Evolutionary conservation across 2,113 vertebrate genomes (phyloP), one percentile per base, ranked within the genome.

Genomic region (Drymodes brunneopygia): DNA sequence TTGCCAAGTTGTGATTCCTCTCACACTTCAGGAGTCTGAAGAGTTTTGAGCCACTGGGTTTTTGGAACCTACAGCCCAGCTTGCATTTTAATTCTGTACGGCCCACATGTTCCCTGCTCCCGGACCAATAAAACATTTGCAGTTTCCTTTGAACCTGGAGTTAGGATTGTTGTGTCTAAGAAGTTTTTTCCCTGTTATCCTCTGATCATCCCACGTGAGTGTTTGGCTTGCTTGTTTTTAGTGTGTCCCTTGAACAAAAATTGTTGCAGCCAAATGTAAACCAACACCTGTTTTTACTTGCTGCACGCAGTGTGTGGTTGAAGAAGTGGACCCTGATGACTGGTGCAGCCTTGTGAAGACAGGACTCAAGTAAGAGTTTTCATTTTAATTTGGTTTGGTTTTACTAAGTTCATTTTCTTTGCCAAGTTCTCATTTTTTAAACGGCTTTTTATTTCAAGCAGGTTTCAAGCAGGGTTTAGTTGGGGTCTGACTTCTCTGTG

Each of bases 301-400:
- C 31, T 83, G 13, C 40, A 6, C 29, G 2, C 96, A 99, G 99
- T 62, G 36, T 15, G 83, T 94, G 18, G 73, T 98, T 74, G 96
- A 95, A 33, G 97, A 98, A 50, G 87, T 99, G 73, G 86, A 96
- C 57, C 97, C 98, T 48, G 94, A 94, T 29, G 98, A 99, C 16
- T 99, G 99, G 99, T 98, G 99, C 95, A 97, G 47, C 90, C 97
- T 99, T 88, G 97, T 99, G 89, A 99, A 99, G 96, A 93, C 86
- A 0, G 99, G 99, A 80, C 98, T 99, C 44, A 99, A 97, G 98
- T 98, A 95, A 98, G 98, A 57, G 36, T 35, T 35, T 66, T 51
- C 29, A 4, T 33, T 70, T 64, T 33, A 22, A 8, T 36, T 72
- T 54, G 8, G 4, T 80, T 80, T 81, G 35, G 1, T 86, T 88